phyloP scores from a whole-genome alignment of 1,140 invertebrate genomes.

The Phymorhynchus buccinoides region DNA sequence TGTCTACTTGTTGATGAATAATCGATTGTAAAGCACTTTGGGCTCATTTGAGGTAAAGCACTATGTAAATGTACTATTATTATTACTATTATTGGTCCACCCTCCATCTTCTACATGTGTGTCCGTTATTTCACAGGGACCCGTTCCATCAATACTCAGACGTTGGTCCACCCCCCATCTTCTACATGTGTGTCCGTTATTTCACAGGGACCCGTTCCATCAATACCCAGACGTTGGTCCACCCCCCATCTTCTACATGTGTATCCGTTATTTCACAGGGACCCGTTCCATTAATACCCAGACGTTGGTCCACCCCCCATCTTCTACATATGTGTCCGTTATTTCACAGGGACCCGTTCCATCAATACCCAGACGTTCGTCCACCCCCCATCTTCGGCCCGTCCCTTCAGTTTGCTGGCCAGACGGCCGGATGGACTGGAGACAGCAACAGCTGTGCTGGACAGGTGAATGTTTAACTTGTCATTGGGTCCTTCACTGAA shows the following conservation, averaged over 20 bases:
- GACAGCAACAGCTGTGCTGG: conserved; percentile 57
- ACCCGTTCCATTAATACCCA: conserved; percentile 51
- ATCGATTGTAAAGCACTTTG: no score
- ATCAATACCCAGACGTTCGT: conserved; percentile 54
- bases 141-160: conserved; percentile 53
- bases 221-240: conserved; percentile 55
- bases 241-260: conserved; percentile 62
- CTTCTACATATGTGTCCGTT: no score
- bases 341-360: conserved; percentile 51
- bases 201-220: conserved; percentile 49
- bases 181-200: no score
- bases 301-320: conserved; percentile 57
- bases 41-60: no score
- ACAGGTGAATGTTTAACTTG: conserved; percentile 43
- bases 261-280: conserved; percentile 38
- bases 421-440: conserved; percentile 71
- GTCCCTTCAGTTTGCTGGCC: conserved; percentile 69
- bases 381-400: conserved; percentile 67
- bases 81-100: no score
- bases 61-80: no score
- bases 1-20: no score
- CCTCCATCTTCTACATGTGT: conserved; percentile 64
- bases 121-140: conserved; percentile 42
- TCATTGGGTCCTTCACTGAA: no score
- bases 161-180: conserved; percentile 57